Conservation (phyloP, 2,888 invertebrate genomes). For the Synanthedon myopaeformis region DNA sequence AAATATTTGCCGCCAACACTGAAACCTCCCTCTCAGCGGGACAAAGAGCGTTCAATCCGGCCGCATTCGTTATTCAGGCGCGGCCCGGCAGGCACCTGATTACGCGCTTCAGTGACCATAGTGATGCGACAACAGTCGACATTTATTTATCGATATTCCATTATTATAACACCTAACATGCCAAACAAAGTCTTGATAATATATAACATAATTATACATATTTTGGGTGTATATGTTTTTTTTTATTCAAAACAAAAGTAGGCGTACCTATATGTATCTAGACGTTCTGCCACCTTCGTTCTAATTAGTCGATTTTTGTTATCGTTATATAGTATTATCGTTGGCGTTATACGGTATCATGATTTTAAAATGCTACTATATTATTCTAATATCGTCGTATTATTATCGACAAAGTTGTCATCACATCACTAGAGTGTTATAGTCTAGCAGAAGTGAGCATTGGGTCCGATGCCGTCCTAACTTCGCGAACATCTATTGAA, state of each 20-base stretch:
- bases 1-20: too few relatives aligned
- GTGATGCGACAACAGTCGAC: slow-evolving; percentile 8
- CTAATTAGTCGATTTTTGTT: too few relatives aligned
- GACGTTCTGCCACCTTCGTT: too few relatives aligned
- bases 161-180: neutral
- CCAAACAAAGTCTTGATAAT: too few relatives aligned
- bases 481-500: slow-evolving; percentile 15
- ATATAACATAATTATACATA: too few relatives aligned
- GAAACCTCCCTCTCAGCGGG: neutral
- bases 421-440: slow-evolving; percentile 18
- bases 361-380: too few relatives aligned
- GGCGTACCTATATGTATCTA: too few relatives aligned
- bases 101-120: slow-evolving; percentile 36
- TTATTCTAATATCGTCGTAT: neutral
- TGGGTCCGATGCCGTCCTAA: slow-evolving; percentile 33
- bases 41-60: slow-evolving; percentile 10
- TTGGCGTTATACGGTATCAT: too few relatives aligned
- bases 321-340: too few relatives aligned
- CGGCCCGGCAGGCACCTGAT: slow-evolving; percentile 40
- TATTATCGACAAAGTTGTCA: neutral
- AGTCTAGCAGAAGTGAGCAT: slow-evolving; percentile 41
- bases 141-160: slow-evolving; percentile 7
- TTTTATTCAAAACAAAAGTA: too few relatives aligned
- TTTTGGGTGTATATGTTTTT: too few relatives aligned
- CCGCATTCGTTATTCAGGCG: slow-evolving; percentile 43